Evolutionary conservation across 2,888 invertebrate genomes (phyloP).

Genomic region (Drosophila atripex): DNA sequence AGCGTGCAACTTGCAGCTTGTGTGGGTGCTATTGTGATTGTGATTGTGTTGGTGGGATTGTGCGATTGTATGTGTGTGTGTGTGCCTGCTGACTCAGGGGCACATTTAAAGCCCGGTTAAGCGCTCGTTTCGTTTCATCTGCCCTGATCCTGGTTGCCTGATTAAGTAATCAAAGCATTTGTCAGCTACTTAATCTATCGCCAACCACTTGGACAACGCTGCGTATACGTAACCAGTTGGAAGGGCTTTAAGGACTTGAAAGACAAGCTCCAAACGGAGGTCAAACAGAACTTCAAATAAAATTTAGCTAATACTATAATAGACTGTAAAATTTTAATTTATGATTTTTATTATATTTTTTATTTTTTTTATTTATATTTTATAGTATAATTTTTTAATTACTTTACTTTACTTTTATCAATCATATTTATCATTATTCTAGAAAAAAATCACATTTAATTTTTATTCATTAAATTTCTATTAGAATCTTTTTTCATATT

Average conservation of each 20-base stretch:
- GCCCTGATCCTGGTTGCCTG: constrained; percentile 56
- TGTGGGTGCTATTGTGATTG: constrained; percentile 20
- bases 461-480: no score
- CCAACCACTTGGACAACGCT: constrained; percentile 54
- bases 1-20: constrained; percentile 38
- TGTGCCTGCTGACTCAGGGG: constrained; percentile 77
- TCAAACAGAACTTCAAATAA: constrained; percentile 4
- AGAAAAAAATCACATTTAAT: no score
- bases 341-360: no score
- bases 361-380: no score
- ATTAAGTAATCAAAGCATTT: constrained; percentile 80
- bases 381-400: no score
- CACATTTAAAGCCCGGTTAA: constrained; percentile 78
- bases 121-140: constrained; percentile 71
- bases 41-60: constrained; percentile 4
- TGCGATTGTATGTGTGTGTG: constrained; percentile 15
- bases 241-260: constrained; percentile 10
- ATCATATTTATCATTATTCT: no score
- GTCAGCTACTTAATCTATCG: constrained; percentile 76
- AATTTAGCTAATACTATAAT: neutral
- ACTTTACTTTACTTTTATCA: no score
- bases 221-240: constrained; percentile 53
- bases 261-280: neutral
- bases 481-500: no score
- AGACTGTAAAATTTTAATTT: no score